Base-by-base conservation (phyloP, 2,797 vertebrate genomes). In the Gouania willdenowi region DNA sequence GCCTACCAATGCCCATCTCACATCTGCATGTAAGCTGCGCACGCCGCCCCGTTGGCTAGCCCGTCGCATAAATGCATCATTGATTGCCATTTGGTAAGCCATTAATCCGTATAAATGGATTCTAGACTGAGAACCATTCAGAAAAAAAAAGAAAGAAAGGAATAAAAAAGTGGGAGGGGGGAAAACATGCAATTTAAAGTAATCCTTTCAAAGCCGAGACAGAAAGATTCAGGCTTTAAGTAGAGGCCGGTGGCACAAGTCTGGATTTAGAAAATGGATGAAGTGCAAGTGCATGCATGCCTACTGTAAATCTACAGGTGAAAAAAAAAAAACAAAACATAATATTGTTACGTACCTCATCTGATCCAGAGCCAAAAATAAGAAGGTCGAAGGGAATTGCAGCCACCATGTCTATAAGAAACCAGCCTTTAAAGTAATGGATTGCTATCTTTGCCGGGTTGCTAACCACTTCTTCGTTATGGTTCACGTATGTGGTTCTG, bases 401-500 rank as follows among this genome's bases (percentile, higher is more conserved):
- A 14, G 97, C 96, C 57, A 99, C 96, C 94, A 99, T 98, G 88
- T 99, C 97, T 81, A 99, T 98, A 77, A 98, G 94, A 88, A 98
- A 99, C 97, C 97, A 99, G 88, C 97, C 97, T 89, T 98, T 99
- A 87, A 99, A 98, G 82, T 99, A 99, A 85, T 99, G 97, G 81
- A 98, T 93, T 35, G 95, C 96, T 77, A 99, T 98, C 86, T 91
- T 97, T 45, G 92, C 93, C 1, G 97, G 96, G 51, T 98, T 91
- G 82, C 95, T 98, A 77, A 99, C 97, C 83, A 99, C 97, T 82
- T 99, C 97, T 89, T 99, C 97, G 37, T 99, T 99, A 55, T 84
- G 76, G 83, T 99, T 99, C 26, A 99, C 97, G 24, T 99, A 99
- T 2, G 95, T 99, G 71, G 97, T 99, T 88, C 97, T 90, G 85